phyloP scores from a whole-genome alignment of 2,888 invertebrate species.

The Chydorus sphaericus region DNA sequence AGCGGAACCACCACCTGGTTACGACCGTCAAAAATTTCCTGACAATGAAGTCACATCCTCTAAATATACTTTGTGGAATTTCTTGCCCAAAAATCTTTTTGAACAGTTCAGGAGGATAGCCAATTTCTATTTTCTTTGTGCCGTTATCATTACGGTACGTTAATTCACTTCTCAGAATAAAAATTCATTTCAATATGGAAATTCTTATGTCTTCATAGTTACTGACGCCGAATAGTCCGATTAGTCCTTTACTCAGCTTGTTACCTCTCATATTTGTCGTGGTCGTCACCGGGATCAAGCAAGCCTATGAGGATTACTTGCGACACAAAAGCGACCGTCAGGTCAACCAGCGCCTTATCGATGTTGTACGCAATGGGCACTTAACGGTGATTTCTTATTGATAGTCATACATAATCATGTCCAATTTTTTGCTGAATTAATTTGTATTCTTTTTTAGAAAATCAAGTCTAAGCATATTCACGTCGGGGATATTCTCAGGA shows the following conservation, averaged over 20 bases:
- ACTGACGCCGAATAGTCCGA: conserved; percentile 40
- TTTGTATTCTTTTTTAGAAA: conserved; percentile 27
- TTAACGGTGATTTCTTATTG: conserved; percentile 28
- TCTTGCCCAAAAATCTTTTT: conserved; percentile 62
- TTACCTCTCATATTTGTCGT: conserved; percentile 63
- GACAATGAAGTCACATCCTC: conserved; percentile 10
- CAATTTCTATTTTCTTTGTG: conserved; percentile 67
- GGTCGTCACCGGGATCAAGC: conserved; percentile 57
- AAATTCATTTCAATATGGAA: neutral
- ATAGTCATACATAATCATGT: neutral
- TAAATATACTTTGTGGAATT: conserved; percentile 59
- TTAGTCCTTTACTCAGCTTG: conserved; percentile 60
- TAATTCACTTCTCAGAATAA: neutral
- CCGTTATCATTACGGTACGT: conserved; percentile 48
- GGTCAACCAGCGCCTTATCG: conserved; percentile 53
- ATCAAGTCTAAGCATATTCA: conserved; percentile 43
- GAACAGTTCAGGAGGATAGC: conserved; percentile 72
- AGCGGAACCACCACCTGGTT: neutral
- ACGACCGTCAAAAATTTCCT: conserved; percentile 5
- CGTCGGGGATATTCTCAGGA: conserved; percentile 60
- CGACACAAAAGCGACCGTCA: conserved; percentile 56
- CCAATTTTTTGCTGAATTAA: neutral
- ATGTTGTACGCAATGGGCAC: conserved; percentile 34
- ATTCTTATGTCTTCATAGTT: neutral
- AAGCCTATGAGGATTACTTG: conserved; percentile 70